Base-by-base conservation (phyloP, 1,140 invertebrate genomes). In the Chionoecetes opilio region DNA sequence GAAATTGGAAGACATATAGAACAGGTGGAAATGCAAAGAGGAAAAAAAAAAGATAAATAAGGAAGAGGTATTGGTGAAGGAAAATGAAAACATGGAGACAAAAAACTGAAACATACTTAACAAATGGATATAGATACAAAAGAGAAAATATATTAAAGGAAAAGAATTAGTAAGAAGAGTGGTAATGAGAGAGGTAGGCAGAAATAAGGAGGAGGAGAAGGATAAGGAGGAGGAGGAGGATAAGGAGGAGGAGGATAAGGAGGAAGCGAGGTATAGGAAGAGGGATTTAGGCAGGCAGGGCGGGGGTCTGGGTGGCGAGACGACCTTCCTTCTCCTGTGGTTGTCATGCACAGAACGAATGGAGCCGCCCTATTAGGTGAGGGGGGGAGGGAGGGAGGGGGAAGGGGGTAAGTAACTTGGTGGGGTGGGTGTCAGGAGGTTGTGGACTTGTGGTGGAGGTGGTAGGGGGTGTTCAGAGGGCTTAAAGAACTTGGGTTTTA, bases 311-410 rank as follows among this genome's bases (percentile, higher is more conserved):
- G 8, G 14, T 17, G 31, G 90, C 34, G 35, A 92, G 91, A 38
- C 34, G 82, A 85, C 82, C 92, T 93, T 93, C 82, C 92, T 93
- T 93, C 82, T 86, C 35, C 37, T 32, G 82, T 38, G 38, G 82
- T 93, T 93, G 92, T 86, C 92, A 93, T 93, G 92, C 92, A 93
- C 82, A 21, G n/a, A 53, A 46, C 92, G 92, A 93, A 84, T 93
- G 84, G 31, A 53, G 21, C 29, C 6, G 31, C 92, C 92, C 82
- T 93, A 93, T 93, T 82, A 86, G 82, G 92, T 3, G 53, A 5
- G 0, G 75, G 86, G 29, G 86, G 86, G 37, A n/a, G 34, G 9
- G 35, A 3, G 3, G 38, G 26, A 41, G 86, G 86, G 26, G 86
- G 21, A 41, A 37, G 86, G 37, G 32, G 86, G 26, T 8, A 87